A percentile compares a stretch with the other conserved stretches of the same genome.
Evolutionary conservation across 2,888 invertebrate genomes (phyloP).

Genomic region (Megaustenia siamemsis): DNA sequence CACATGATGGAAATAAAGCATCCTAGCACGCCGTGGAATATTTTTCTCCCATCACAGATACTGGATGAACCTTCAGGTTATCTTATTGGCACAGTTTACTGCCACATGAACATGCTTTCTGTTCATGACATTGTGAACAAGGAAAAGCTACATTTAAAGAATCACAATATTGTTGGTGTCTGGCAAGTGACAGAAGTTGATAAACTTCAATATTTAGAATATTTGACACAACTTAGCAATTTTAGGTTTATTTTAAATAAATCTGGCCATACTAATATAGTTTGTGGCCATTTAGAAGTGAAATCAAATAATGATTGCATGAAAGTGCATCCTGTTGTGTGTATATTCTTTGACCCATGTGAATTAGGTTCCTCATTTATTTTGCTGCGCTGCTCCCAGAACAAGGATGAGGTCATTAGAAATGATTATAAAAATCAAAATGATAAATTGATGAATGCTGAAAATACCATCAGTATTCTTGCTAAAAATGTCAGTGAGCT

Average conservation of each 20-base stretch:
- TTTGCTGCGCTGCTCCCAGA: background rate
- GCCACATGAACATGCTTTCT: background rate
- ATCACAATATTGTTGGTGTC: conserved; percentile 1
- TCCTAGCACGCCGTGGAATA: conserved; percentile 29
- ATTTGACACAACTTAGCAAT: background rate
- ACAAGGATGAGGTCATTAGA: background rate
- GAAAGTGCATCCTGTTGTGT: conserved; percentile 13
- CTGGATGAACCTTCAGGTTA: conserved; percentile 32
- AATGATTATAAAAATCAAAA: background rate
- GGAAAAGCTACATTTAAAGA: background rate
- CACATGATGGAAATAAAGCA: background rate
- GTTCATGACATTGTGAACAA: conserved; percentile 33
- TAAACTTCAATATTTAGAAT: background rate
- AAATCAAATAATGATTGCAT: background rate
- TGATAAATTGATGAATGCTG: background rate
- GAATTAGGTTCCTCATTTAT: conserved; percentile 20
- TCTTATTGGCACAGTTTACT: conserved; percentile 23
- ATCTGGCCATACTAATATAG: background rate
- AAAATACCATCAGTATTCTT: conserved; percentile 1
- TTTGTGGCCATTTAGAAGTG: conserved; percentile 11
- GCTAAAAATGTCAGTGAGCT: background rate
- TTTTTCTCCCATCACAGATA: conserved; percentile 31
- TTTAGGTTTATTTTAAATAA: conserved; percentile 2
- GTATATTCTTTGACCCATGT: conserved; percentile 31
- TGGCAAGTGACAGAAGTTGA: background rate